A percentile compares a stretch with the other conserved stretches of the same genome.
phyloP scores from a whole-genome alignment of 2,888 invertebrate species.

The Hirudinaria manillensis region DNA sequence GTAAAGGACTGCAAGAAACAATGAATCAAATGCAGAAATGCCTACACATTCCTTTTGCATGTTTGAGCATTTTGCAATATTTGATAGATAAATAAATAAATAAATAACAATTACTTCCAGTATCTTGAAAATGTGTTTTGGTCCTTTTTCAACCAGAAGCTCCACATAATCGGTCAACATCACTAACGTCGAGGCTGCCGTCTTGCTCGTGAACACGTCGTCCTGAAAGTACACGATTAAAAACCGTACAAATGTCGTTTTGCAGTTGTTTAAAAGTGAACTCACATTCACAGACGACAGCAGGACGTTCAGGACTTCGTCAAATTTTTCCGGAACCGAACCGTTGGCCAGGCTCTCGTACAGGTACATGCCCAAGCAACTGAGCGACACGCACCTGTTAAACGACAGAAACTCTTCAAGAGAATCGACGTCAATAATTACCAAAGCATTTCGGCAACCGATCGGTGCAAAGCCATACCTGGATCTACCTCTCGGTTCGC shows the following conservation, averaged over 20 bases:
- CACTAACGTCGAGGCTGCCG: neutral
- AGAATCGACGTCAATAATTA: neutral
- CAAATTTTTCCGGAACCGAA: slow-evolving; percentile 63
- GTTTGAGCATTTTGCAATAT: too few relatives aligned
- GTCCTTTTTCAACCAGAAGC: neutral
- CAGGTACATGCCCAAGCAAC: slow-evolving; percentile 72
- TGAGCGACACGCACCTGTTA: slow-evolving; percentile 69
- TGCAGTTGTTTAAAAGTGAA: neutral
- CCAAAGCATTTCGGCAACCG: too few relatives aligned
- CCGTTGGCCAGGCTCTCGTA: slow-evolving; percentile 64
- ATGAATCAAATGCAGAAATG: too few relatives aligned
- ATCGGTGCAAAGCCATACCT: neutral
- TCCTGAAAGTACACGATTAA: too few relatives aligned
- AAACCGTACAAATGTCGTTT: too few relatives aligned
- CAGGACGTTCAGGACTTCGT: slow-evolving; percentile 66
- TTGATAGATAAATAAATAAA: too few relatives aligned
- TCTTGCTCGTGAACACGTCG: neutral
- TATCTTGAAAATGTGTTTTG: slow-evolving; percentile 1
- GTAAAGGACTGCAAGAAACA: too few relatives aligned
- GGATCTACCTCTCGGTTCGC: slow-evolving; percentile 4
- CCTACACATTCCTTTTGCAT: too few relatives aligned
- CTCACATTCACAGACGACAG: slow-evolving; percentile 66
- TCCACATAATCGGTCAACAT: slow-evolving; percentile 11
- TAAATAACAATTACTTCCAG: neutral
- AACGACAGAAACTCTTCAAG: slow-evolving; percentile 6